Evolutionary conservation across 2,797 vertebrate species (phyloP), one percentile per base, ranked within the genome.

Genomic region (Rhynchonycteris naso): DNA sequence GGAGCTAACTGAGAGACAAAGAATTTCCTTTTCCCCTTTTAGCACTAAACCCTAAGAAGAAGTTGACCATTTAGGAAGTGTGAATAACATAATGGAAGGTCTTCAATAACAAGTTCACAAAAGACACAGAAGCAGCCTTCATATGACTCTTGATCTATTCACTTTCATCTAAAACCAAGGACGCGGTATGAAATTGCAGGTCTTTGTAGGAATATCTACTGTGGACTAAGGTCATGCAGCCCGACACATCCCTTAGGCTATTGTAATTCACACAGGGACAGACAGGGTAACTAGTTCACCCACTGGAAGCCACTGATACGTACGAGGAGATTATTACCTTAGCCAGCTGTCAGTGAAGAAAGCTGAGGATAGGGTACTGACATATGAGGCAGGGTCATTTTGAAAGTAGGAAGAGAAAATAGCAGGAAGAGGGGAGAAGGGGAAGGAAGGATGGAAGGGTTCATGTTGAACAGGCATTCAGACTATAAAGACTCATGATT

Each of bases 31-130:
- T 24, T 68, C 47, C 0, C 9, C 69, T 82, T 74, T 68, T 14
- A 66, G 52, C 52, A 65, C 22, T 65, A 30, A 91, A 76, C 19
- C 2, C 13, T 80, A 58, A 26, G 47, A 12, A 18, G 85, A 83
- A 33, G 16, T 26, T 35, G 26, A 79, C 79, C 35, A 38, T 66
- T 19, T 11, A 68, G 78, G n/a, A 19, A 7, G 59, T 24, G 75
- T 6, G 26, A 63, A 2, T 94, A 89, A 56, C 14, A 63, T 28
- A 59, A 63, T 19, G 22, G 21, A 50, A 14, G 33, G 24, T 65
- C 28, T 81, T 92, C 63, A 90, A 90, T 4, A 90, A 63, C 1
- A 26, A 93, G 85, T 74, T 85, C 82, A 85, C n/a, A 76, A 88
- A 83, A 74, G 68, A 76, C 14, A 3, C 21, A 90, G 81, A 69